These are phyloP conservation scores for Clitarchus hookeri DNA, from an alignment of 2,888 invertebrate species.

Conservation along the genomic window DNA sequence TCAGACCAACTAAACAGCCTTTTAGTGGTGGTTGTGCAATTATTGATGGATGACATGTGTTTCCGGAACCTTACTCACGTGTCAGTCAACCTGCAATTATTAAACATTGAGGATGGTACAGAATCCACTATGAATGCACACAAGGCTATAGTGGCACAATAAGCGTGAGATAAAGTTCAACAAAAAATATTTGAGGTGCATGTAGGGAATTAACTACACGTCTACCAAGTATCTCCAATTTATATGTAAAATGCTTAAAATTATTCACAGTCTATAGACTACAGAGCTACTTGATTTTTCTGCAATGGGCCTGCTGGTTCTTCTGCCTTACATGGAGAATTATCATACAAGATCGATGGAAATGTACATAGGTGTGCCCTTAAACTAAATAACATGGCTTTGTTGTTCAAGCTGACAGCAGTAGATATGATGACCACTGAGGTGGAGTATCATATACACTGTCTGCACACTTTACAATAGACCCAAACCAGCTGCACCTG, in stretches of 20 bases:
- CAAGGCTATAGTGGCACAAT: neutral
- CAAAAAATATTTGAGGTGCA: neutral
- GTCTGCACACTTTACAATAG: too few relatives aligned
- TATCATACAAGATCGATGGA: neutral
- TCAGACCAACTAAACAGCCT: too few relatives aligned
- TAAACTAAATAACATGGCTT: neutral
- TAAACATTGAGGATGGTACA: neutral
- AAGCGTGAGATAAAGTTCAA: neutral
- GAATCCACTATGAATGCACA: neutral
- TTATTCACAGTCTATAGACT: neutral
- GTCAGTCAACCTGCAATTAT: neutral
- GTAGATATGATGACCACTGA: conserved; percentile 18
- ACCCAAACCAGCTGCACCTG: neutral
- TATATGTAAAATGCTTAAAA: neutral
- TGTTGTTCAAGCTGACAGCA: neutral
- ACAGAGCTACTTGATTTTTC: neutral
- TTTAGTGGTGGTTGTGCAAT: too few relatives aligned
- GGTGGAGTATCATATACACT: conserved; percentile 15
- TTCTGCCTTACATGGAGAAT: neutral
- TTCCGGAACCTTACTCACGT: too few relatives aligned
- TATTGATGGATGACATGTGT: too few relatives aligned
- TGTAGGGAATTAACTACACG: neutral
- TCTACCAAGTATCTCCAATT: neutral
- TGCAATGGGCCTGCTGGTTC: neutral
- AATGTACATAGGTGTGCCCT: conserved; percentile 16